These are phyloP conservation scores for Pangasius krempfi DNA, from an alignment of 2,797 vertebrate genomes.

Conservation along the genomic window DNA sequence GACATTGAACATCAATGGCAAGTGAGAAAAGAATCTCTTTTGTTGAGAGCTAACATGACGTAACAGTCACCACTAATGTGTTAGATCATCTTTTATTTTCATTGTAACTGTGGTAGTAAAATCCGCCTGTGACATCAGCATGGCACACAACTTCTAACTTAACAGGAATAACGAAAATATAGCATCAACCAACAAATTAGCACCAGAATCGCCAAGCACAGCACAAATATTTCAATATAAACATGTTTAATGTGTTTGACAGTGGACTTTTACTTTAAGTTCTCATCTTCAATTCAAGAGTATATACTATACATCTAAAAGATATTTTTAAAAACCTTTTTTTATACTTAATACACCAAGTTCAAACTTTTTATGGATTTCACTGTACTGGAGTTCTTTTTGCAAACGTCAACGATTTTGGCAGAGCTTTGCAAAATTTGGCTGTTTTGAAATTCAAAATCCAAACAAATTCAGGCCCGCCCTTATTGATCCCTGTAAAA, in stretches of 20 bases:
- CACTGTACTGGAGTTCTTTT: background rate
- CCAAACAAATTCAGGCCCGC: background rate
- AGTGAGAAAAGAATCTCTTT: background rate
- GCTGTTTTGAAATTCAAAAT: constrained; percentile 8
- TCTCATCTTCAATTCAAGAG: background rate
- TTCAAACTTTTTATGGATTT: background rate
- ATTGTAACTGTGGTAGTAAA: background rate
- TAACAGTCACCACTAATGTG: background rate
- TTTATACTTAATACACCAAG: background rate
- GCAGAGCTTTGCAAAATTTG: background rate
- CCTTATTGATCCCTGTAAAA: background rate
- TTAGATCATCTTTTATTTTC: background rate
- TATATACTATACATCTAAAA: background rate
- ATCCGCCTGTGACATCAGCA: background rate
- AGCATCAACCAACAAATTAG: background rate
- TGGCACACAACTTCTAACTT: no score
- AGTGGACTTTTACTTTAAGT: background rate
- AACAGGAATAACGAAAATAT: background rate
- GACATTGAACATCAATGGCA: background rate
- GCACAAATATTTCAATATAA: background rate
- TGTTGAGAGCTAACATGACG: background rate
- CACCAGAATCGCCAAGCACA: background rate
- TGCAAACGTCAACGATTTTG: background rate
- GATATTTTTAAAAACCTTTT: background rate
- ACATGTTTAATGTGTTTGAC: background rate